phyloP scores from a whole-genome alignment of 2,797 vertebrate genomes.

The Darevskia mixta region DNA sequence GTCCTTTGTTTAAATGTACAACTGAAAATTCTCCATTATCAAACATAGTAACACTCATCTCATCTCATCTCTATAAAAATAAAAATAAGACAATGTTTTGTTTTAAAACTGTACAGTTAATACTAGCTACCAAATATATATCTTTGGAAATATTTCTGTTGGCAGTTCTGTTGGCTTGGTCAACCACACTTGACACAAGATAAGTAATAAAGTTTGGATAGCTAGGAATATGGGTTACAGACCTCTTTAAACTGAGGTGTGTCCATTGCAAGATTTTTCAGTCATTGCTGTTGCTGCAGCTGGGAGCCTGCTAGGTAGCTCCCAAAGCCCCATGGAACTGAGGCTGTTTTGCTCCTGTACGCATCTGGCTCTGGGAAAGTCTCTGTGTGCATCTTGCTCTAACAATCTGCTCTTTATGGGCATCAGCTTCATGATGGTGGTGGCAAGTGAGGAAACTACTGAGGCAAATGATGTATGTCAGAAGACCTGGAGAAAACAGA shows the following conservation, averaged over 20 bases:
- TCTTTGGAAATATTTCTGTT: background rate
- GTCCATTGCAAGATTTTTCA: background rate
- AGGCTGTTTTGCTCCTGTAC: background rate
- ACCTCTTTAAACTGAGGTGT: background rate
- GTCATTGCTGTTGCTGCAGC: background rate
- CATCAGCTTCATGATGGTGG: background rate
- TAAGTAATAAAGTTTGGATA: background rate
- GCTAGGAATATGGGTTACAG: background rate
- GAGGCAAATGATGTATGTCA: background rate
- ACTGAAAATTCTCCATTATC: background rate
- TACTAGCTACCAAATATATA: background rate
- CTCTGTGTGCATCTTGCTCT: too few relatives aligned
- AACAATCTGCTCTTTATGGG: background rate
- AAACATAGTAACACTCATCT: background rate
- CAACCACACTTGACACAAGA: background rate
- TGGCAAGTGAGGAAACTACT: background rate
- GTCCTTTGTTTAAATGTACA: background rate
- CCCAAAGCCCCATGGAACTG: too few relatives aligned
- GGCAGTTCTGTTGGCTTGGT: background rate
- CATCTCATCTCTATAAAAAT: background rate
- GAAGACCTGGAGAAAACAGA: background rate
- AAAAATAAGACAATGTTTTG: background rate
- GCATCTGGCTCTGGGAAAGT: too few relatives aligned
- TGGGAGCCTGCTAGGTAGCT: background rate
- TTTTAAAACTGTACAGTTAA: background rate